Conservation (phyloP, 2,113 vertebrate species). For the Embiotoca jacksoni region DNA sequence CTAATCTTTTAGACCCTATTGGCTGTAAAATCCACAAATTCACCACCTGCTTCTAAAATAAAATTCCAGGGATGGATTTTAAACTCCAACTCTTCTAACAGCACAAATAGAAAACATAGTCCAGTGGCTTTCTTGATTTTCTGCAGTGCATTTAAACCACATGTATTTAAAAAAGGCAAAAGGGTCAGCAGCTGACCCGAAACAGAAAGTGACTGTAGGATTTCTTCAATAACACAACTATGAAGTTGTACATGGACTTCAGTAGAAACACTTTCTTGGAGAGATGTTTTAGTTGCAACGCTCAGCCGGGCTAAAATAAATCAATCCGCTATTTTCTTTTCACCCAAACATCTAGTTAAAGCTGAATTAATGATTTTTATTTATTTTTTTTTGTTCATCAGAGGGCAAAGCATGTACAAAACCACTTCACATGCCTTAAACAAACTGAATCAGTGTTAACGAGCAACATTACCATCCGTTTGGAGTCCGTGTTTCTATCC, state of each 20-base stretch:
- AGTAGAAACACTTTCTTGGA: neutral
- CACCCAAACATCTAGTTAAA: too few species aligned
- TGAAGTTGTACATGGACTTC: constrained; percentile 2
- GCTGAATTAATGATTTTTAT: too few species aligned
- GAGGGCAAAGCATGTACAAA: neutral
- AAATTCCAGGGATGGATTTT: neutral
- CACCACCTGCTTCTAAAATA: too few species aligned
- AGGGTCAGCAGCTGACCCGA: too few species aligned
- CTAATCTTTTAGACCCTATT: too few species aligned
- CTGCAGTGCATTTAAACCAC: neutral
- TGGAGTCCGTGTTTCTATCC: too few species aligned
- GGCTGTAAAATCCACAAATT: too few species aligned
- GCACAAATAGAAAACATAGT: neutral
- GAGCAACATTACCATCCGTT: too few species aligned
- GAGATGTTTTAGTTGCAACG: neutral
- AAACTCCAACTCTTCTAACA: neutral
- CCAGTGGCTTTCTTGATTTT: neutral
- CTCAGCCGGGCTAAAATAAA: neutral
- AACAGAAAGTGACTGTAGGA: neutral
- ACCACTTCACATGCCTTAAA: neutral
- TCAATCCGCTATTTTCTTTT: neutral
- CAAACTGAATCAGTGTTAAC: neutral
- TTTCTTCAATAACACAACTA: constrained; percentile 2
- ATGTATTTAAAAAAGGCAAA: neutral
- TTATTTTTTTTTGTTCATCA: neutral